Percentiles rank a stretch among this genome's conserved stretches.
phyloP scores from a whole-genome alignment of 2,888 invertebrate species.

The Epinotia demarniana region DNA sequence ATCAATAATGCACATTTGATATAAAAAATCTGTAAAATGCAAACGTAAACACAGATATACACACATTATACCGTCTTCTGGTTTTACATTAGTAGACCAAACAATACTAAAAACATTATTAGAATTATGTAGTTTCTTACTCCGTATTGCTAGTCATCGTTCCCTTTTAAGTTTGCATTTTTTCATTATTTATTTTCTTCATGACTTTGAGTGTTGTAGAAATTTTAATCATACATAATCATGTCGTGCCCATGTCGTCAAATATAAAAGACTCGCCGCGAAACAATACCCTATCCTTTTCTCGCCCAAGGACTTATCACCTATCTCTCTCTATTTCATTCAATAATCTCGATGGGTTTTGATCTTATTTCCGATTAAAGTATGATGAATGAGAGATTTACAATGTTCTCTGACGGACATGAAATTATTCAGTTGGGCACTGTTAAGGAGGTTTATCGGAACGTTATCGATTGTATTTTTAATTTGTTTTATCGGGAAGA shows the following conservation, averaged over 20 bases:
- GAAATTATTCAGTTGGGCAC: constrained; percentile 60
- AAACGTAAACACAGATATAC: too few species aligned
- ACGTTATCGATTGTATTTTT: constrained; percentile 39
- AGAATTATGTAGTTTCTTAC: too few species aligned
- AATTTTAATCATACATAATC: background rate
- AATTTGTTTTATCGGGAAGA: constrained; percentile 41
- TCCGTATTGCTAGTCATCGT: too few species aligned
- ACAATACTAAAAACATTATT: too few species aligned
- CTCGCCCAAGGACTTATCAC: constrained; percentile 16
- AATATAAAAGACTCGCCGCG: constrained; percentile 24
- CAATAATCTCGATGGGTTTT: constrained; percentile 63
- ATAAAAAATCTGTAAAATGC: too few species aligned
- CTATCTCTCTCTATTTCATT: constrained; percentile 55
- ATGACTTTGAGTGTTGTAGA: background rate
- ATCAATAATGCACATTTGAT: too few species aligned
- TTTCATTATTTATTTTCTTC: too few species aligned
- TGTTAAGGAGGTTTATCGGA: constrained; percentile 50
- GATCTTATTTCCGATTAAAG: constrained; percentile 73
- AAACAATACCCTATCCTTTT: constrained; percentile 30
- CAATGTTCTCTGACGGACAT: constrained; percentile 60
- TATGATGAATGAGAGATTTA: constrained; percentile 73
- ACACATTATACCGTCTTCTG: too few species aligned
- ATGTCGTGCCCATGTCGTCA: constrained; percentile 1
- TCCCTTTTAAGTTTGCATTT: too few species aligned
- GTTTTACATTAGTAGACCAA: too few species aligned